Base-by-base conservation (phyloP, 2,888 invertebrate species). In the Ormyrus rosae region DNA sequence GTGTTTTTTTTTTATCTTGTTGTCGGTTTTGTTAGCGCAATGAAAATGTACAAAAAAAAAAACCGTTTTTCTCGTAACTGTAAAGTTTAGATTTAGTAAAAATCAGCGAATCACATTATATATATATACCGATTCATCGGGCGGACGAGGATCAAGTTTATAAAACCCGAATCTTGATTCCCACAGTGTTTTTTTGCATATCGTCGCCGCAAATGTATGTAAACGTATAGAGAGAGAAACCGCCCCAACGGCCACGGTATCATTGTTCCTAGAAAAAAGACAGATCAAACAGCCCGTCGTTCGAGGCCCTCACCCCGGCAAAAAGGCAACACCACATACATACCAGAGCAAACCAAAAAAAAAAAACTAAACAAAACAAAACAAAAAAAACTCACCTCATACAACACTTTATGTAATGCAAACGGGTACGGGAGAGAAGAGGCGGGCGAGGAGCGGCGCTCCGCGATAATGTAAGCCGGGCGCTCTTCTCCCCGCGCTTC, bases 291-390 rank as follows among this genome's bases (percentile, higher is more conserved):
- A 34, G 34, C 34, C 34, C 34, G 34, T 34, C 34, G 34, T 83
- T 82, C 77, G 85, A 61, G 84, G 82, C 86, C 86, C 86, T 84
- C 85, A 85, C 87, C 87, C 86, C 84, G 83, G 13, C 81, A 84
- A 85, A 85, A 85, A 85, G 83, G 69, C 83, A 85, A 83, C 34
- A 70, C 83, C 84, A 85, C 34, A 34, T 34, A 34, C 34, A 34
- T 34, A 34, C 34, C 34, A 34, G 34, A 34, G 34, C 34, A 34
- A 34, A 34, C 34, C 34, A 48, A n/a, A 65, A 51, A 65, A 65
- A 46, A 1, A 70, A 19, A 13, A 0, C 13, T 13, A 13, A 13
- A 46, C 19, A 19, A 61, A 19, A 61, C 34, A 61, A 34, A 61
- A 8, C 6, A 6, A 61, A 34, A 60, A 60, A 63, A 46, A 46